Evolutionary conservation across 2,113 vertebrate species (phyloP), one percentile per base, ranked within the genome.

Genomic region (Rallus limicola): DNA sequence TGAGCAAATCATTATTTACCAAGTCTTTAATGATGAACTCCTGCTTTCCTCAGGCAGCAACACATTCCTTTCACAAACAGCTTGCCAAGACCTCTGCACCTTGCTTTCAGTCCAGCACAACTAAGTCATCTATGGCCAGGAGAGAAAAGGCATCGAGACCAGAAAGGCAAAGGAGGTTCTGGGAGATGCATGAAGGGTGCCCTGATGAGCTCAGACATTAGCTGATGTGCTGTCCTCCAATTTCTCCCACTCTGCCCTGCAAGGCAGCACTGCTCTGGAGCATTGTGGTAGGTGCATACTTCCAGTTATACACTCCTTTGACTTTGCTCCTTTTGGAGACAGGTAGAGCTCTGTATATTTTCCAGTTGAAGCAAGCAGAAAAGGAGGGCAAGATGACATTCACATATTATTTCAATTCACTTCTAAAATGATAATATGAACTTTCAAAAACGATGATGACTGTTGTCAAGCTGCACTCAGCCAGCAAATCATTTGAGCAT

Each of bases 111-210:
- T 16, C 33, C 71, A 68, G 56, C 38, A 85, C n/a, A 36, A 28
- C 9, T 50, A 53, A 13, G 31, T 25, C 60, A 82, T 24, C 25
- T 55, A 17, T 20, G 65, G 68, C 12, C n/a, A 67, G 16, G 46
- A 86, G 25, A 52, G 44, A 64, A 79, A 65, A 76, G 40, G 3
- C 34, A 65, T 16, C 3, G 5, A 40, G n/a, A 72, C 13, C 16
- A 53, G 44, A 59, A 83, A 34, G 72, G 50, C 28, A 55, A 36
- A 79, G 69, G 11, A 55, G 3, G 26, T 28, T 70, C 42, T 70
- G 26, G 25, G 56, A 14, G 28, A 18, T 63, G 21, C 16, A 9
- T 0, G 0, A 24, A 8, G 3, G 17, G n/a, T 16, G 8, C 15
- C 23, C 56, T 23, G 71, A 36, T 8, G 68, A 65, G 42, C 34